Conservation (phyloP, 2,797 vertebrate species). For the Mergus octosetaceus region DNA sequence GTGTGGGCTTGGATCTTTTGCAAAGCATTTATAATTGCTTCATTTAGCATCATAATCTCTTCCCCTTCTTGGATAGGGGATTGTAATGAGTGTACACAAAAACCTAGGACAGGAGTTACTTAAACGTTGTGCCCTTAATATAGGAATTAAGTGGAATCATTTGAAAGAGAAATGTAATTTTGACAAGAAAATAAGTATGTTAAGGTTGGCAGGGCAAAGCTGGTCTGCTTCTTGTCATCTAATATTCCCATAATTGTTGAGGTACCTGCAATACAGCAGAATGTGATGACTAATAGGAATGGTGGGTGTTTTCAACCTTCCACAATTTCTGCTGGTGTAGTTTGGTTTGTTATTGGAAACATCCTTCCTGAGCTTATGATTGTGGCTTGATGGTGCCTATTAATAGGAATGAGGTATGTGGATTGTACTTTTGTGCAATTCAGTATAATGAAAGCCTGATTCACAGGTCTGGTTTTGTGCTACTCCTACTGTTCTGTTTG, state of each 20-base stretch:
- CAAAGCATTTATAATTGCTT: background rate
- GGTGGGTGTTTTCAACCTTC: constrained; percentile 5
- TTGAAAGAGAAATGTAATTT: constrained; percentile 37
- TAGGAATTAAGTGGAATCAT: background rate
- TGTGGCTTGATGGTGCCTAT: background rate
- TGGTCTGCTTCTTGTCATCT: constrained; percentile 6
- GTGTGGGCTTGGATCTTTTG: background rate
- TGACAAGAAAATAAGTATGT: constrained; percentile 47
- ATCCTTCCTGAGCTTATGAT: background rate
- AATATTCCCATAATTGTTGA: background rate
- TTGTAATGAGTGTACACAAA: background rate
- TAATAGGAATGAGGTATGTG: background rate
- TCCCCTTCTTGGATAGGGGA: background rate
- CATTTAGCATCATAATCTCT: background rate
- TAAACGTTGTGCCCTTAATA: constrained; percentile 3
- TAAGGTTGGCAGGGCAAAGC: constrained; percentile 27
- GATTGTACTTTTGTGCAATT: background rate
- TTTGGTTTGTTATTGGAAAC: background rate
- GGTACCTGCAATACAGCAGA: background rate
- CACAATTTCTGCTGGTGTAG: background rate
- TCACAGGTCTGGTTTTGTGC: background rate
- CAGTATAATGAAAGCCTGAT: background rate
- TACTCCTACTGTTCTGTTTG: background rate
- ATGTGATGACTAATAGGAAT: constrained; percentile 24
- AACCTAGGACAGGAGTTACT: constrained; percentile 11